Percentiles rank a stretch among this genome's conserved stretches.
Conservation (phyloP, 2,797 vertebrate genomes). For the Geotria australis region DNA sequence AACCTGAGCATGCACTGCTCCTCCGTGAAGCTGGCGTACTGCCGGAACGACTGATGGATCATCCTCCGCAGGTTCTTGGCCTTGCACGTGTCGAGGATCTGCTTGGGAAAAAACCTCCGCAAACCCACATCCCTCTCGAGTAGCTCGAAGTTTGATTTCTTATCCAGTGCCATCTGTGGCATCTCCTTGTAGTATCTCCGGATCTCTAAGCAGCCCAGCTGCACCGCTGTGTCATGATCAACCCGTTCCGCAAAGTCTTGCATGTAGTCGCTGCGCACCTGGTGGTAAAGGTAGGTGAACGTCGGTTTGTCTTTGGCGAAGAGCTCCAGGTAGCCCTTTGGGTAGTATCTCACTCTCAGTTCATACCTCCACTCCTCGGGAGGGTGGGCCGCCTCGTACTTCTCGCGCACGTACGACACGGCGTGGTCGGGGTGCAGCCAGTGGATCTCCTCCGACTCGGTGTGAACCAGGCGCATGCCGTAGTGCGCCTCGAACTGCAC, state of each 20-base stretch:
- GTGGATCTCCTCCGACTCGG: constrained; percentile 49
- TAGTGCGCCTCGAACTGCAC: constrained; percentile 77
- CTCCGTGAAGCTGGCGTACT: constrained; percentile 71
- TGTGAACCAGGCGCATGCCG: constrained; percentile 54
- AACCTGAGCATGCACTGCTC: constrained; percentile 89
- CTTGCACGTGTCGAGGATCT: constrained; percentile 86
- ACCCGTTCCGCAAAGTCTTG: constrained; percentile 60
- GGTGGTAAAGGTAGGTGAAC: constrained; percentile 88
- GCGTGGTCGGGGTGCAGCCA: constrained; percentile 94
- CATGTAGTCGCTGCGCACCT: constrained; percentile 98
- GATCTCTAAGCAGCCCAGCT: constrained; percentile 88
- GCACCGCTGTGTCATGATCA: constrained; percentile 78
- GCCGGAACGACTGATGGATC: constrained; percentile 84
- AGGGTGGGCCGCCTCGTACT: constrained; percentile 48
- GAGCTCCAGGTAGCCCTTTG: constrained; percentile 79
- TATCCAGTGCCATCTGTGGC: constrained; percentile 86
- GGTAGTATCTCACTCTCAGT: constrained; percentile 72
- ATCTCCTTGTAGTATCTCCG: constrained; percentile 88
- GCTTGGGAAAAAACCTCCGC: constrained; percentile 82
- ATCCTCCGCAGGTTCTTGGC: constrained; percentile 68
- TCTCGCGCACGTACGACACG: constrained; percentile 74
- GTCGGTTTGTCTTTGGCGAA: constrained; percentile 90
- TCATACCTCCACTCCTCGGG: constrained; percentile 94
- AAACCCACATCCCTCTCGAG: constrained; percentile 90
- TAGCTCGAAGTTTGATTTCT: constrained; percentile 98